Evolutionary conservation across 2,888 invertebrate genomes (phyloP).

Genomic region (Halictus ligatus): DNA sequence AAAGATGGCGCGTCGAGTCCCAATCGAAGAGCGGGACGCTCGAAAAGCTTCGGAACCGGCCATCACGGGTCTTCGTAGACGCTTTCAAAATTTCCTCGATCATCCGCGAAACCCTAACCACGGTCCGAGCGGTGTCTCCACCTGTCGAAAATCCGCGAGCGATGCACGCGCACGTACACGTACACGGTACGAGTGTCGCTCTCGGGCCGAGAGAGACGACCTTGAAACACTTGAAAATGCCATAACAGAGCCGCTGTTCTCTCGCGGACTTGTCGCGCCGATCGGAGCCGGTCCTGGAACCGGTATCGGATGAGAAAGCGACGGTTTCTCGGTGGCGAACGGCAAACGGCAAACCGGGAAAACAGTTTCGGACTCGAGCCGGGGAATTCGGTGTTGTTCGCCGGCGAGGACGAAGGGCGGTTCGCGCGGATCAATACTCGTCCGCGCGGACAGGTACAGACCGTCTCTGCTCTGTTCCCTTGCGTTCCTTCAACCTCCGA

Average conservation of each 20-base stretch:
- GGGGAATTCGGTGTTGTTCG: slow-evolving; percentile 24
- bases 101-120: not conserved
- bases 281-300: slow-evolving; percentile 51
- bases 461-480: not conserved
- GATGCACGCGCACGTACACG: not conserved
- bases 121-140: slow-evolving; percentile 71
- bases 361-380: not conserved
- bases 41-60: not conserved
- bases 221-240: slow-evolving; percentile 83
- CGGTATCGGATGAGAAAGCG: slow-evolving; percentile 36
- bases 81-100: not conserved
- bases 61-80: not conserved
- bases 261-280: slow-evolving; percentile 19
- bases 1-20: slow-evolving; percentile 26
- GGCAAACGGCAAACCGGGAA: not conserved
- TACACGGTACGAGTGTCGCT: slow-evolving; percentile 48
- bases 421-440: slow-evolving; percentile 54
- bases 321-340: not conserved
- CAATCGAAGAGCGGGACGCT: not conserved
- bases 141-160: slow-evolving; percentile 44
- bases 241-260: slow-evolving; percentile 23
- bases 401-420: slow-evolving; percentile 11
- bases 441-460: slow-evolving; percentile 31
- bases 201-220: slow-evolving; percentile 75
- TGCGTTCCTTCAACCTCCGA: not conserved